These are phyloP conservation scores for Trachelipus rathkii DNA, from an alignment of 1,140 invertebrate genomes.

Conservation along the genomic window DNA sequence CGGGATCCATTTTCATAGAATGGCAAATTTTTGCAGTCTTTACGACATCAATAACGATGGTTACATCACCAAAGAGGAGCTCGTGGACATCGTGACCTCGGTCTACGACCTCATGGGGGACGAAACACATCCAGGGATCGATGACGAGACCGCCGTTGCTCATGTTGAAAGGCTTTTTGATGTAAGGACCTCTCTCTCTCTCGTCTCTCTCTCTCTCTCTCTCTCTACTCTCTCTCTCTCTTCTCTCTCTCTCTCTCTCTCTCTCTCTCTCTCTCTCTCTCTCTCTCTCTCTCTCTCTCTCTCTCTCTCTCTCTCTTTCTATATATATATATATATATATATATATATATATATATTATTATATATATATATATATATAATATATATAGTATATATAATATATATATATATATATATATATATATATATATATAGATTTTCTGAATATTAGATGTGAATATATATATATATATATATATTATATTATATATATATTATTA, in stretches of 20 bases:
- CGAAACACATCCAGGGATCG: slow-evolving; percentile 38
- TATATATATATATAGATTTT: too few relatives aligned
- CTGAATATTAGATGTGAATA: too few relatives aligned
- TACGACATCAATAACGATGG: slow-evolving; percentile 94
- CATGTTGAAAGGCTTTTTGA: slow-evolving; percentile 49
- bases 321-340: too few relatives aligned
- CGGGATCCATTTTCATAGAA: too few relatives aligned
- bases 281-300: too few relatives aligned
- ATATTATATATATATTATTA: too few relatives aligned
- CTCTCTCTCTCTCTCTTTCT: too few relatives aligned
- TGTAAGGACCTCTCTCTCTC: slow-evolving; percentile 33
- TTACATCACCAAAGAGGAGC: slow-evolving; percentile 81
- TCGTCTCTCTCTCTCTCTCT: neutral
- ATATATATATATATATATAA: too few relatives aligned
- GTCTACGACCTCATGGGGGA: slow-evolving; percentile 81
- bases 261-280: neutral
- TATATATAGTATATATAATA: too few relatives aligned
- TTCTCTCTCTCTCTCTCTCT: neutral
- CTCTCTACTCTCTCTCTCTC: neutral
- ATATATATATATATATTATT: too few relatives aligned
- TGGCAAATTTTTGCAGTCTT: slow-evolving; percentile 63
- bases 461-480: too few relatives aligned
- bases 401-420: too few relatives aligned
- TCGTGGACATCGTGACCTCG: slow-evolving; percentile 82
- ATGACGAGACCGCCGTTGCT: slow-evolving; percentile 47